Conservation (phyloP, 2,888 invertebrate genomes). For the Drosophila meridionalis region DNA sequence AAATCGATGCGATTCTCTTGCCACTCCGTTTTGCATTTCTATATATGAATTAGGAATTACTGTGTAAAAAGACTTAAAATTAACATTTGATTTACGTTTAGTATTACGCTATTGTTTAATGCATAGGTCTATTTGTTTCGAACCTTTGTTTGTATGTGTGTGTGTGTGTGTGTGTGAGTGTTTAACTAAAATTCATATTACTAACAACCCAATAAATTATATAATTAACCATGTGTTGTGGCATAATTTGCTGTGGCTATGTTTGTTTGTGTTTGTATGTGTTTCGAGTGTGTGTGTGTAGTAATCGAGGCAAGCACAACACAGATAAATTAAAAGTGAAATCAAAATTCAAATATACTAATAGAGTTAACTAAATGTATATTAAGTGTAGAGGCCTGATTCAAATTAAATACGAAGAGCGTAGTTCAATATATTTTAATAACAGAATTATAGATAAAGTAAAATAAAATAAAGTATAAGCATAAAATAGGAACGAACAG, state of each 20-base stretch:
- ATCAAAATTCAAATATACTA: conserved; percentile 4
- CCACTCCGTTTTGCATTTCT: conserved; percentile 9
- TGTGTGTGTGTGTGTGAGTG: conserved; percentile 22
- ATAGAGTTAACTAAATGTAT: conserved; percentile 14
- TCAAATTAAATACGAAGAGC: conserved; percentile 18
- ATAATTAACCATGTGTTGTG: conserved; percentile 28
- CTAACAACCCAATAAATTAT: conserved; percentile 37
- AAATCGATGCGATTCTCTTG: conserved; percentile 44
- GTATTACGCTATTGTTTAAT: conserved; percentile 53
- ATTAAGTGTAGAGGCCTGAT: conserved; percentile 44
- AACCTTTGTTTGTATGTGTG: conserved; percentile 22
- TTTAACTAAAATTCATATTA: conserved; percentile 32
- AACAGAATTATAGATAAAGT: conserved; percentile 3
- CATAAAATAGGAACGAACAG: conserved; percentile 39
- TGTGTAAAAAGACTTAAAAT: conserved; percentile 46
- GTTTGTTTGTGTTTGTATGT: conserved; percentile 17
- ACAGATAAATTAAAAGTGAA: conserved; percentile 13
- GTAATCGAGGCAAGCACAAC: conserved; percentile 41
- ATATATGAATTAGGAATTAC: conserved; percentile 51
- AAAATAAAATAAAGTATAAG: conserved; percentile 1
- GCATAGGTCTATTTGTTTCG: conserved; percentile 48
- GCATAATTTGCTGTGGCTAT: conserved; percentile 17
- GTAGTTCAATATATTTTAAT: conserved; percentile 15
- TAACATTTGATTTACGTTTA: conserved; percentile 64
- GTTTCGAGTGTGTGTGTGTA: conserved; percentile 11